A percentile compares a stretch with the other conserved stretches of the same genome.
Conservation (phyloP, 2,888 invertebrate genomes). For the Eristalis intricaria region DNA sequence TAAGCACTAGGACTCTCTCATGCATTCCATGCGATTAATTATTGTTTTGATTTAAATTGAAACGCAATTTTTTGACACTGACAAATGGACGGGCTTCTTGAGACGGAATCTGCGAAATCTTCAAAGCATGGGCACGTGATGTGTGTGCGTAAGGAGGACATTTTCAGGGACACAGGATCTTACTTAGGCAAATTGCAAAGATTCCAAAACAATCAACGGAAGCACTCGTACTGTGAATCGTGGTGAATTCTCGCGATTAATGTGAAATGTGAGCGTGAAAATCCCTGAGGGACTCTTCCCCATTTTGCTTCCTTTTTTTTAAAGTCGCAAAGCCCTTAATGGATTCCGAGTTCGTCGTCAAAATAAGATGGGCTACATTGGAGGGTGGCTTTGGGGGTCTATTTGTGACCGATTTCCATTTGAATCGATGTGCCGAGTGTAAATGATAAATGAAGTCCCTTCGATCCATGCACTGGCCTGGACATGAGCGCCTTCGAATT, state of each 20-base stretch:
- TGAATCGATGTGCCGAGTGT: not conserved
- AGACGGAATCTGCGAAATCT: not conserved
- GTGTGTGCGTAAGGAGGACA: not conserved
- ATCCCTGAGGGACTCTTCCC: not conserved
- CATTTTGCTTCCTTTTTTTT: not conserved
- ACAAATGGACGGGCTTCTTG: conserved; percentile 42
- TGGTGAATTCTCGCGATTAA: not conserved
- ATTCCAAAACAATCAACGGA: not conserved
- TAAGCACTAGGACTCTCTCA: conserved; percentile 41
- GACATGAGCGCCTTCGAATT: not conserved
- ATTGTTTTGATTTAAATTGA: not conserved
- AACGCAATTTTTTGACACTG: conserved; percentile 32
- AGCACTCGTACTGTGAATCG: not conserved
- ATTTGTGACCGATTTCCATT: not conserved
- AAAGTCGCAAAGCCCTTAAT: not conserved
- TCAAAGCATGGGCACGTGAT: not conserved
- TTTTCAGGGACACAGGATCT: conserved; percentile 17
- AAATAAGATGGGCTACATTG: not conserved
- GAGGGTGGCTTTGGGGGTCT: not conserved
- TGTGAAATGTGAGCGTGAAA: conserved; percentile 22
- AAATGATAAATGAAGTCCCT: not conserved
- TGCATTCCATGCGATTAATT: not conserved
- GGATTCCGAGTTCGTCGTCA: not conserved
- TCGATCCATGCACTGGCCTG: not conserved
- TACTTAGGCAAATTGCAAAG: conserved; percentile 52